Base-by-base conservation (phyloP, 2,113 vertebrate species). In the Ifrita kowaldi region DNA sequence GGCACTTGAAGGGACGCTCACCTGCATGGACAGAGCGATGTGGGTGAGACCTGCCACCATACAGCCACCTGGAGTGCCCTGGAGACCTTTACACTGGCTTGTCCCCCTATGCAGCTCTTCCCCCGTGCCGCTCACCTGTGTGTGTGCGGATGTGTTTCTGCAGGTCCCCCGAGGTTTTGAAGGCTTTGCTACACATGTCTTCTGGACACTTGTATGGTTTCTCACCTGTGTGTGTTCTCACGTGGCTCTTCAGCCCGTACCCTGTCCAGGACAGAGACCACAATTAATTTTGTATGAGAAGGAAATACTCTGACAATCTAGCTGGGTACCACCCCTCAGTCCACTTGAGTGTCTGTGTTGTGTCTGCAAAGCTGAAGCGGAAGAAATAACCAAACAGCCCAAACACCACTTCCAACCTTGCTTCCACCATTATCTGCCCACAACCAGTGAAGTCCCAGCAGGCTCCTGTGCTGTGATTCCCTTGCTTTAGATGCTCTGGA, bases 101-200 rank as follows among this genome's bases (percentile, higher is more conserved):
- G 16, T 37, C 9, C 19, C 26, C 32, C 30, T 33, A 32, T 37
- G 62, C 44, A 17, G 57, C 2, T 16, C 69, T 17, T 9, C 5
- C 27, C 39, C 57, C 4, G 16, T 11, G 14, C 37, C 46, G 82
- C 97, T 84, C 96, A 99, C 98, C 98, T 4, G 98, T 99, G 94
- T 99, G 98, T 1, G 98, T 98, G 44, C 98, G 97, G 62, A 98
- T 97, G 20, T 99, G 98, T 81, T 99, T 99, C 98, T 99, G 98
- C 10, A 98, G 97, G 71, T 99, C 98, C 47, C 98, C 98, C 0
- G 98, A 98, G 50, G 98, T 98, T 95, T 98, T 98, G 97, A 99
- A 99, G 93, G 98, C 98, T 97, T 99, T 99, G 95, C 94, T 98
- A 35, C 98, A 99, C 86, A 98, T 22, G 16, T 98, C 98, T 89